Evolutionary conservation across 2,888 invertebrate species (phyloP).

Genomic region (Anagyrus pseudococci): DNA sequence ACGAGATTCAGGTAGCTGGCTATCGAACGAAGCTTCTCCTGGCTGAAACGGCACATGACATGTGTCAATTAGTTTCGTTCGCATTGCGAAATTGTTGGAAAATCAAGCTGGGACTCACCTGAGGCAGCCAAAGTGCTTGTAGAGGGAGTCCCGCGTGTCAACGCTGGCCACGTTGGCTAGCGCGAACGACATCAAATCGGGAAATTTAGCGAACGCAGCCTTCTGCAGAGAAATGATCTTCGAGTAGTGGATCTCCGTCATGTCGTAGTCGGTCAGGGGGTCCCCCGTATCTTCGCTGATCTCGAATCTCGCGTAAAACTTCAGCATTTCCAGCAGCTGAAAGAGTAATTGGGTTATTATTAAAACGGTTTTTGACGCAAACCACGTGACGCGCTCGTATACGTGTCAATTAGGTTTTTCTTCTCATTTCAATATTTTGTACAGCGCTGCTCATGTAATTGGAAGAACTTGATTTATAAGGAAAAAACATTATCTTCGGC

Average conservation of each 20-base stretch:
- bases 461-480: too few species aligned
- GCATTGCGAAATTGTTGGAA: background rate
- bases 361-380: background rate
- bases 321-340: slow-evolving; percentile 91
- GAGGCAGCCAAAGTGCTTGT: slow-evolving; percentile 82
- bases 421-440: too few species aligned
- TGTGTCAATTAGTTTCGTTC: background rate
- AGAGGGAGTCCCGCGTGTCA: slow-evolving; percentile 84
- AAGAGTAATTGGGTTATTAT: slow-evolving; percentile 52
- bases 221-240: slow-evolving; percentile 91
- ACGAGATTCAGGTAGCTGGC: slow-evolving; percentile 88
- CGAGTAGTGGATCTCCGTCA: slow-evolving; percentile 92
- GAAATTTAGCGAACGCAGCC: slow-evolving; percentile 89
- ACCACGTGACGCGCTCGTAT: too few species aligned
- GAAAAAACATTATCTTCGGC: too few species aligned
- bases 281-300: slow-evolving; percentile 97
- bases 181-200: slow-evolving; percentile 84
- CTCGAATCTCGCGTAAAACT: slow-evolving; percentile 96
- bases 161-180: slow-evolving; percentile 93
- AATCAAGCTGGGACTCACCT: slow-evolving; percentile 9
- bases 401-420: too few species aligned
- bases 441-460: too few species aligned
- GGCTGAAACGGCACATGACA: slow-evolving; percentile 60
- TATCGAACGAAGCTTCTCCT: slow-evolving; percentile 82
- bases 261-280: slow-evolving; percentile 90